A percentile compares a stretch with the other conserved stretches of the same genome.
These are phyloP conservation scores for Melieria picta DNA, from an alignment of 2,888 invertebrate genomes.

Conservation along the genomic window DNA sequence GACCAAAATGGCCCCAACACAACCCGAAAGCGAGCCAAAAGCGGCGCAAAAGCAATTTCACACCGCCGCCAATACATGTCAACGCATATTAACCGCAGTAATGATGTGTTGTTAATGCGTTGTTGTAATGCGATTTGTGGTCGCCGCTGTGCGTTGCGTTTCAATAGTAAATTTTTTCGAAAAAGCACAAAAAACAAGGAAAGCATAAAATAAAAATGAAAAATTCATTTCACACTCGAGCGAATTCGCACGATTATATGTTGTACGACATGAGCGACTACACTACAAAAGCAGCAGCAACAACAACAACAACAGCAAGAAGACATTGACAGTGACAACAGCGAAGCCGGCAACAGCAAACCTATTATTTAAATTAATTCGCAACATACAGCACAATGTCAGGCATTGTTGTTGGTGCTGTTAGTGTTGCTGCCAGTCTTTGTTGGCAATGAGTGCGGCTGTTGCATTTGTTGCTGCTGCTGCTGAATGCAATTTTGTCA, in stretches of 20 bases:
- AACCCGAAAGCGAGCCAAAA: no score
- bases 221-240: slow-evolving; percentile 30
- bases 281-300: no score
- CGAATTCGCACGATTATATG: slow-evolving; percentile 22
- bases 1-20: no score
- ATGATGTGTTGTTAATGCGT: no score
- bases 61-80: no score
- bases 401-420: no score
- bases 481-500: slow-evolving; percentile 28
- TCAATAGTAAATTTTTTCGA: no score
- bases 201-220: neutral
- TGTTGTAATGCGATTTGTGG: no score
- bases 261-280: neutral
- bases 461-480: neutral
- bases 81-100: no score
- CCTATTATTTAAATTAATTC: slow-evolving; percentile 38
- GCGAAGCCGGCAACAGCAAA: slow-evolving; percentile 1
- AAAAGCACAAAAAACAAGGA: no score
- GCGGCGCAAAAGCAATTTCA: no score
- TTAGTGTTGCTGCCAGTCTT: slow-evolving; percentile 2
- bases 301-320: slow-evolving; percentile 13
- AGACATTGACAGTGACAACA: neutral
- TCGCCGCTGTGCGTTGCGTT: no score
- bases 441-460: slow-evolving; percentile 6
- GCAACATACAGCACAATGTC: slow-evolving; percentile 8